A percentile compares a stretch with the other conserved stretches of the same genome.
Conservation (phyloP, 2,888 invertebrate genomes). For the Yponomeuta plumbellus region DNA sequence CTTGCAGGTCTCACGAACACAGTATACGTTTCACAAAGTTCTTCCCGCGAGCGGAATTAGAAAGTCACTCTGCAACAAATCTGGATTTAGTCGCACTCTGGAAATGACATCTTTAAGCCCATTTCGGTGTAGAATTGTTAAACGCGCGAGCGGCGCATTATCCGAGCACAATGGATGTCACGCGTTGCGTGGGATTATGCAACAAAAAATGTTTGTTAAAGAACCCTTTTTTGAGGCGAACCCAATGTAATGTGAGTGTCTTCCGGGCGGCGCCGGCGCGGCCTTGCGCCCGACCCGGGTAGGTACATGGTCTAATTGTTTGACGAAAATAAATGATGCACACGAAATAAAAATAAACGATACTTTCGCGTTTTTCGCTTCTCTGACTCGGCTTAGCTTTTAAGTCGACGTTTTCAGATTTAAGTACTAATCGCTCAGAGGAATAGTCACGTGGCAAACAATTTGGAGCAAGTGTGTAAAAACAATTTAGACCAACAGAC, state of each 20-base stretch:
- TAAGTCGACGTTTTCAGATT: slow-evolving; percentile 29
- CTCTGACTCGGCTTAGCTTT: slow-evolving; percentile 55
- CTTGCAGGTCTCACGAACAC: slow-evolving; percentile 64
- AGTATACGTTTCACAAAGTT: slow-evolving; percentile 74
- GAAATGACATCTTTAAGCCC: slow-evolving; percentile 64
- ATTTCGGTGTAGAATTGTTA: slow-evolving; percentile 37
- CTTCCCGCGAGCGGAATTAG: slow-evolving; percentile 60
- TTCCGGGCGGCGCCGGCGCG: slow-evolving; percentile 45
- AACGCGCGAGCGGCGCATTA: slow-evolving; percentile 47
- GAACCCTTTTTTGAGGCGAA: slow-evolving; percentile 60
- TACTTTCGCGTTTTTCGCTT: slow-evolving; percentile 65
- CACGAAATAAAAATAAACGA: slow-evolving; percentile 70
- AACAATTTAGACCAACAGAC: slow-evolving; percentile 29
- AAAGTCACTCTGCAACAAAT: slow-evolving; percentile 70
- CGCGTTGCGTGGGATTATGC: slow-evolving; percentile 57
- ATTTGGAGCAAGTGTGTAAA: background rate
- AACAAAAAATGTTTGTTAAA: slow-evolving; percentile 58
- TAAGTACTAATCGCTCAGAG: background rate
- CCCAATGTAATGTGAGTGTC: slow-evolving; percentile 63
- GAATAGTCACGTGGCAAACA: background rate
- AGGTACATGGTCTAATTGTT: slow-evolving; percentile 64
- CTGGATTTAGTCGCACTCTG: slow-evolving; percentile 64
- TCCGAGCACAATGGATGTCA: slow-evolving; percentile 35
- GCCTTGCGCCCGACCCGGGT: slow-evolving; percentile 52
- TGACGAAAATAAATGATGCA: slow-evolving; percentile 74